phyloP scores from a whole-genome alignment of 2,797 vertebrate genomes.

The Aldrovandia affinis region DNA sequence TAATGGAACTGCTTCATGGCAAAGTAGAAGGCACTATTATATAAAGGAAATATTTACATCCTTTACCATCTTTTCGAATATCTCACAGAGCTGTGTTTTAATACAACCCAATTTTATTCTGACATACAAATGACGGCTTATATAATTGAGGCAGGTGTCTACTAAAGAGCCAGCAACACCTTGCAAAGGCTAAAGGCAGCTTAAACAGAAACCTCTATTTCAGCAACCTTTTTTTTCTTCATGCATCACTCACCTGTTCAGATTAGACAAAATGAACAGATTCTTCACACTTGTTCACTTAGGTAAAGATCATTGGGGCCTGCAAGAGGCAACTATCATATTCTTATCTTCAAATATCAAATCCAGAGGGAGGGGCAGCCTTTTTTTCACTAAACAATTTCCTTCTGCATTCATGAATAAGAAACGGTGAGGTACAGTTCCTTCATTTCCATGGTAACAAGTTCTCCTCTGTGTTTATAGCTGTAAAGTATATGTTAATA shows the following conservation, averaged over 20 bases:
- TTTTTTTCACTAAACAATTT: background rate
- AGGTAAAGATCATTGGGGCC: background rate
- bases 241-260: slow-evolving; percentile 1
- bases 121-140: background rate
- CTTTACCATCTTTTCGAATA: slow-evolving; percentile 1
- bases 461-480: background rate
- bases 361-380: background rate
- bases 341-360: background rate
- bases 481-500: slow-evolving; percentile 6
- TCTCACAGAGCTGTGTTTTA: slow-evolving; percentile 10
- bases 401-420: background rate
- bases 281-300: background rate
- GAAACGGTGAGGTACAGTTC: background rate
- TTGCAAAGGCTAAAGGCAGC: background rate
- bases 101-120: background rate
- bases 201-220: slow-evolving; percentile 11
- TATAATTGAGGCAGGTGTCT: slow-evolving; percentile 10
- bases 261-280: slow-evolving; percentile 1
- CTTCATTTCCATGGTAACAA: slow-evolving; percentile 22
- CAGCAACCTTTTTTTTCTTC: background rate
- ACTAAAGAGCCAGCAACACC: background rate
- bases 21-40: background rate
- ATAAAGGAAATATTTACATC: slow-evolving; percentile 14
- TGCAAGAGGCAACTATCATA: background rate
- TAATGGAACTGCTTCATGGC: slow-evolving; percentile 1